Conservation (phyloP, 2,797 vertebrate genomes). For the Leptodactylus fallax region DNA sequence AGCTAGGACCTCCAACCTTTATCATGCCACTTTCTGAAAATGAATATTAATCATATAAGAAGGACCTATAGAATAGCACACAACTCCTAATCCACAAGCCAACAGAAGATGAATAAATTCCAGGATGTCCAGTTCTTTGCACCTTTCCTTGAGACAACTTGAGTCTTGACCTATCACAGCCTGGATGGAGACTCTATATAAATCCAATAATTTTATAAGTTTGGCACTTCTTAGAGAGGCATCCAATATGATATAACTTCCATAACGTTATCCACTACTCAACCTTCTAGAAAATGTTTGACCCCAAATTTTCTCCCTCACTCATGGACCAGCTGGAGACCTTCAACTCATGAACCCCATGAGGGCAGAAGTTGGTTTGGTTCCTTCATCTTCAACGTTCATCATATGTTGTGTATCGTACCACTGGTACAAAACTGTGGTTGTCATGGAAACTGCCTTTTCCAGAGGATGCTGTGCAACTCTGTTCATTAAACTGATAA, state of each 20-base stretch:
- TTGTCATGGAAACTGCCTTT: constrained; percentile 47
- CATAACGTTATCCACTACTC: neutral
- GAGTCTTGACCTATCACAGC: neutral
- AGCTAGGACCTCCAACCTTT: constrained; percentile 17
- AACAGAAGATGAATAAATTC: neutral
- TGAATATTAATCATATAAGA: constrained; percentile 18
- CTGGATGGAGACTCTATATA: neutral
- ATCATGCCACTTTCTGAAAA: constrained; percentile 17
- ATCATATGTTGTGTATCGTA: constrained; percentile 50
- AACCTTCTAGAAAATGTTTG: neutral
- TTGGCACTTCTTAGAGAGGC: neutral
- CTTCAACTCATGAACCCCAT: constrained; percentile 43
- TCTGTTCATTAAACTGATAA: constrained; percentile 50
- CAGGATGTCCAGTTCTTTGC: neutral
- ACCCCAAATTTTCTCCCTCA: neutral
- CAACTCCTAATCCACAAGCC: neutral
- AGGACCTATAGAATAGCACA: constrained; percentile 27
- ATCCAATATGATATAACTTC: neutral
- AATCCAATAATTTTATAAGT: constrained; percentile 4
- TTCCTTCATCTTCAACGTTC: neutral
- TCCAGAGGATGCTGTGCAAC: constrained; percentile 39
- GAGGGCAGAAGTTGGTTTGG: constrained; percentile 33
- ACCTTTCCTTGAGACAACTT: neutral
- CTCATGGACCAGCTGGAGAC: constrained; percentile 26
- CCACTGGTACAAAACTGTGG: constrained; percentile 27